Percentiles rank a stretch among this genome's conserved stretches.
Conservation (phyloP, 2,888 invertebrate species). For the Standfussiana lucernea region DNA sequence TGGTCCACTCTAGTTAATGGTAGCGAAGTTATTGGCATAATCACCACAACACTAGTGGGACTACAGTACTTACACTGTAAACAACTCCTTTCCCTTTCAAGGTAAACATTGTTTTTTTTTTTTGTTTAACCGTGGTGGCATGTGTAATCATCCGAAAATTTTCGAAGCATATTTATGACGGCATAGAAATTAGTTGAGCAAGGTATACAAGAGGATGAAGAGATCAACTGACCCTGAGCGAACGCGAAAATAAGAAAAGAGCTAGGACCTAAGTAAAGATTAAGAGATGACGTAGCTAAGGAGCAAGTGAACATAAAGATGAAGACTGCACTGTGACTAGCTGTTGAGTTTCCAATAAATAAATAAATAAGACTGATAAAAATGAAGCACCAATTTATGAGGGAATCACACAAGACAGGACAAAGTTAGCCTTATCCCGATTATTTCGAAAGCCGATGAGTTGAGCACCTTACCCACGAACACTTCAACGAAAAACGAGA, state of each 20-base stretch:
- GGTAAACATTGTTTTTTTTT: too few species aligned
- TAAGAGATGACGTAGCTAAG: neutral
- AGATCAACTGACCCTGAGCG: neutral
- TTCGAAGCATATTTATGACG: neutral
- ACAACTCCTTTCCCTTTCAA: neutral
- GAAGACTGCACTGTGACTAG: too few species aligned
- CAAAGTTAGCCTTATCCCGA: neutral
- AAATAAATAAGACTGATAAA: too few species aligned
- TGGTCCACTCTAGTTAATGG: conserved; percentile 56
- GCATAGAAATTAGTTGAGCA: neutral
- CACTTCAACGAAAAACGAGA: neutral
- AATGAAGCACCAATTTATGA: neutral
- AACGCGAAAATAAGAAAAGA: neutral
- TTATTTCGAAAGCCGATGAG: neutral
- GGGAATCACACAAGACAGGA: neutral
- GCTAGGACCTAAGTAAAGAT: neutral
- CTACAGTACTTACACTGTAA: neutral
- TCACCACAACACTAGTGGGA: conserved; percentile 34
- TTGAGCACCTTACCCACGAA: neutral
- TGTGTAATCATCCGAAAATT: neutral
- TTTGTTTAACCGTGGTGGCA: neutral
- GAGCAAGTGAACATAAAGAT: neutral
- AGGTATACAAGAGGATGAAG: neutral
- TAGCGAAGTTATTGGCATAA: conserved; percentile 45
- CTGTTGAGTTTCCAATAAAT: too few species aligned